Percentiles rank a stretch among this genome's conserved stretches.
phyloP scores from a whole-genome alignment of 1,140 invertebrate genomes.

The Campodea augens region DNA sequence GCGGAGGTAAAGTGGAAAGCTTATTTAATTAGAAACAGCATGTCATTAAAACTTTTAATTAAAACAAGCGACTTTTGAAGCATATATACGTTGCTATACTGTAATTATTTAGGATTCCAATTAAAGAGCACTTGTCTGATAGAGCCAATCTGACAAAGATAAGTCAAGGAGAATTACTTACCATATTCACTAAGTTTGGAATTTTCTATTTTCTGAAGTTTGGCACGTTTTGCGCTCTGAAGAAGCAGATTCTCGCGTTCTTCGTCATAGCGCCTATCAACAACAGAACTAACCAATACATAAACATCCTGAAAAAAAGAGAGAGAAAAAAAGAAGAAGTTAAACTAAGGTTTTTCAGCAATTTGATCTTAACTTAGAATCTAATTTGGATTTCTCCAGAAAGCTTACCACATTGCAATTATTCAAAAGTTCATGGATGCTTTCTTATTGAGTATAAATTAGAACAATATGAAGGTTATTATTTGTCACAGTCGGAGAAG shows the following conservation, averaged over 20 bases:
- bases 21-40: no score
- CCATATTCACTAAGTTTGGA: slow-evolving; percentile 19
- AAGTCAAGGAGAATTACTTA: no score
- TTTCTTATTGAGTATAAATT: neutral
- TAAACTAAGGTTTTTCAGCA: neutral
- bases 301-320: slow-evolving; percentile 37
- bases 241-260: slow-evolving; percentile 49
- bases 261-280: slow-evolving; percentile 43
- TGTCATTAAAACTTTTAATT: no score
- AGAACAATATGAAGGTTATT: no score
- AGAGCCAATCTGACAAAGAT: no score
- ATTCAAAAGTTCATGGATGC: neutral
- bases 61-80: no score
- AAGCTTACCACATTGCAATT: neutral
- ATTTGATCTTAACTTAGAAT: neutral
- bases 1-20: no score
- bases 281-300: slow-evolving; percentile 49
- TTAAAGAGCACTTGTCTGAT: no score
- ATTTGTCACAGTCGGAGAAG: no score
- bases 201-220: slow-evolving; percentile 31
- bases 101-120: no score
- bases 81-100: no score
- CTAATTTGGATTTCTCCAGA: neutral
- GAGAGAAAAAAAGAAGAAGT: slow-evolving; percentile 10
- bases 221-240: slow-evolving; percentile 46